phyloP scores from a whole-genome alignment of 2,113 vertebrate genomes.

The Gymnarchus niloticus region DNA sequence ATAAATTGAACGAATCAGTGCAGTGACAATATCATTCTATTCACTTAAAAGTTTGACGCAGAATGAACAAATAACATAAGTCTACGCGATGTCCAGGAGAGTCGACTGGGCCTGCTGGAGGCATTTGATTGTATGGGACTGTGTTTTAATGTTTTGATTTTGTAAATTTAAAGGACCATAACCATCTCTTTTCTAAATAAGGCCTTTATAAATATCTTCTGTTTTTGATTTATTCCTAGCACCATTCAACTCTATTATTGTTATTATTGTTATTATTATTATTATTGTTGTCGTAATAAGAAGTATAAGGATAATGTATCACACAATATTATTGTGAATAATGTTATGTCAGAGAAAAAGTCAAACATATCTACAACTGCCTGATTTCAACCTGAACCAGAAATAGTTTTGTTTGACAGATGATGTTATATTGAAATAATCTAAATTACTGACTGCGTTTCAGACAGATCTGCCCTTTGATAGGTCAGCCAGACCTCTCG shows the following conservation, averaged over 20 bases:
- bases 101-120: background rate
- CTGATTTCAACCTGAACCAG: background rate
- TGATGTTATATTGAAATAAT: background rate
- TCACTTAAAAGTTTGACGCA: background rate
- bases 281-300: too few relatives aligned
- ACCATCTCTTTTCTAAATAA: too few relatives aligned
- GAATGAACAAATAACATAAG: background rate
- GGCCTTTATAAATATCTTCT: too few relatives aligned
- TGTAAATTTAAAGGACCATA: too few relatives aligned
- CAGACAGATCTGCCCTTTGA: slow-evolving; percentile 19
- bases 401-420: background rate
- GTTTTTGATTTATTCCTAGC: too few relatives aligned
- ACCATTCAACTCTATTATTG: too few relatives aligned
- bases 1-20: background rate
- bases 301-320: too few relatives aligned
- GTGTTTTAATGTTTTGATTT: background rate
- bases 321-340: too few relatives aligned
- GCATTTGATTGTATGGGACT: background rate
- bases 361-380: background rate
- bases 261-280: background rate
- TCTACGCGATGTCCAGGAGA: background rate
- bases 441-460: slow-evolving; percentile 17
- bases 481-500: slow-evolving; percentile 29
- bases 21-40: background rate
- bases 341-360: background rate